These are phyloP conservation scores for western clawed frog (Xenopus tropicalis) DNA, from an alignment of 2,113 vertebrate species.

Conservation along the genomic window DNA sequence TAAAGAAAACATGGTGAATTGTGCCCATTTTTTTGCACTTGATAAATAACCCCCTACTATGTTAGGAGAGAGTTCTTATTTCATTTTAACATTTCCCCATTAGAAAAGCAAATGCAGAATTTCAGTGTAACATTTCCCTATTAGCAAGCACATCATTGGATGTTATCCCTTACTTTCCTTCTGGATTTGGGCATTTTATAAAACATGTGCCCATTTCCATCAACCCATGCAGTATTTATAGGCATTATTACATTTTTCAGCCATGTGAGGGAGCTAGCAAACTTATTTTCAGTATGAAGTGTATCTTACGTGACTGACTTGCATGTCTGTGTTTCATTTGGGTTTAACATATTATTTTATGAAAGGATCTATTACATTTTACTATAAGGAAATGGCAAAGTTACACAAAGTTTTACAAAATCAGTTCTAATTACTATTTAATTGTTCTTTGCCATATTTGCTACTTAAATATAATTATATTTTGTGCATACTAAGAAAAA, in stretches of 20 bases:
- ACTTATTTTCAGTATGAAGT: background rate
- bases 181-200: background rate
- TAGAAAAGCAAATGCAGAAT: too few species aligned
- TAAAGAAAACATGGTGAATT: too few species aligned
- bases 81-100: too few species aligned
- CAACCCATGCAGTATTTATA: background rate
- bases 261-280: conserved; percentile 28
- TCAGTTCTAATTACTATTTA: conserved; percentile 24
- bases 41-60: too few species aligned
- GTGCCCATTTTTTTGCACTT: too few species aligned
- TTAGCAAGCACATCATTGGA: too few species aligned
- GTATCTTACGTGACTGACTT: conserved; percentile 2
- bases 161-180: too few species aligned
- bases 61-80: too few species aligned
- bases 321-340: conserved; percentile 28
- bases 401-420: conserved; percentile 25
- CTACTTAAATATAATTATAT: conserved; percentile 25
- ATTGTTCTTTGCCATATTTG: conserved; percentile 21
- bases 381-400: background rate
- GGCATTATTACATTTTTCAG: background rate
- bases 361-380: conserved; percentile 20
- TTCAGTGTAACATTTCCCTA: too few species aligned
- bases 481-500: conserved; percentile 15
- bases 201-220: background rate
- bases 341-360: conserved; percentile 13